Evolutionary conservation across 92 coral and sea anemone genomes (phyloP).

Genomic region (Zoanthus sansibaricus): DNA sequence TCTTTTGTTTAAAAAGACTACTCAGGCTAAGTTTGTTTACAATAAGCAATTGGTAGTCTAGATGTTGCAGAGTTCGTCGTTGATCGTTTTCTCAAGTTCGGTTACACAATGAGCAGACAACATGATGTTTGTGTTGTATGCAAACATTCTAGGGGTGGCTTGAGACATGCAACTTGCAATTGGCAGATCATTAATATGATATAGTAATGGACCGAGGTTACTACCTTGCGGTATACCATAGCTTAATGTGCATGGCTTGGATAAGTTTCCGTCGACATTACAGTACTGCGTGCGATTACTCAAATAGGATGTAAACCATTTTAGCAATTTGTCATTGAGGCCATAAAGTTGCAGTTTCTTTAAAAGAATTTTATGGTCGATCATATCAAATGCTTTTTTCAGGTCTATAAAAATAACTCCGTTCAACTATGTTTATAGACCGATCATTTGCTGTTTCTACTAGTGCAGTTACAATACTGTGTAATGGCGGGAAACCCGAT

Average conservation of each 20-base stretch:
- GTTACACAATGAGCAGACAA: background rate
- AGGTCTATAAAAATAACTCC: background rate
- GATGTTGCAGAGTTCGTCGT: background rate
- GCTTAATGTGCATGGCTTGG: background rate
- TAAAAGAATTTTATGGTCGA: background rate
- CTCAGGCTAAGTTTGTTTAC: background rate
- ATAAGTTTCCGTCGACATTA: background rate
- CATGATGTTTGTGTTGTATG: background rate
- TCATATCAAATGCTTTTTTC: background rate
- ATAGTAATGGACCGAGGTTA: background rate
- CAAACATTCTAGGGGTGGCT: background rate
- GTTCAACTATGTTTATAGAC: too few relatives aligned
- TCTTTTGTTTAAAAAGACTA: background rate
- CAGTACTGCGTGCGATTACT: background rate
- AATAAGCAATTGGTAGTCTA: background rate
- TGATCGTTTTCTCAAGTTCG: background rate
- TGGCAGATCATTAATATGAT: background rate
- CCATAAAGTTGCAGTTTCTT: background rate
- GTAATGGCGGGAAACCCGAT: too few relatives aligned
- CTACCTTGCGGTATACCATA: slow-evolving; percentile 3
- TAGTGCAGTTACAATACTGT: too few relatives aligned
- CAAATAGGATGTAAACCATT: background rate
- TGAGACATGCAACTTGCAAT: background rate
- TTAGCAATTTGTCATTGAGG: background rate
- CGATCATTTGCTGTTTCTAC: too few relatives aligned